Percentiles rank a stretch among this genome's conserved stretches.
Conservation (phyloP, 1,140 invertebrate species). For the Physella acuta region DNA sequence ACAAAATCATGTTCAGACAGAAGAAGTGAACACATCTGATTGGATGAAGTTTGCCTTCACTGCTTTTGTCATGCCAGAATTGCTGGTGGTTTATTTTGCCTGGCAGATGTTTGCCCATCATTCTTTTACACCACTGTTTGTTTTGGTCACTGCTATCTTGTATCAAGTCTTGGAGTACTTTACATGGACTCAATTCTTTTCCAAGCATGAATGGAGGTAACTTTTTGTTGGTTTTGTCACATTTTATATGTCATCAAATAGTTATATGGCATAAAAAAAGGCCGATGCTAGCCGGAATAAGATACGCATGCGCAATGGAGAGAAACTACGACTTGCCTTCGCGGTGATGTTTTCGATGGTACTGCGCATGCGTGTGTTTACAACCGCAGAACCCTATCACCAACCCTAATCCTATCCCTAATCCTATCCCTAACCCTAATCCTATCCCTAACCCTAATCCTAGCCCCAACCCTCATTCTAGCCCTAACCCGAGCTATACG, state of each 20-base stretch:
- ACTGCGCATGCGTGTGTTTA: too few species aligned
- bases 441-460: too few species aligned
- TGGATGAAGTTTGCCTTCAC: slow-evolving; percentile 1
- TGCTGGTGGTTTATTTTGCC: background rate
- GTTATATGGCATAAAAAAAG: background rate
- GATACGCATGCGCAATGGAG: background rate
- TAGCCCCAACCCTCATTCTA: too few species aligned
- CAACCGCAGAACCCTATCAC: too few species aligned
- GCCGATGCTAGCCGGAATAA: background rate
- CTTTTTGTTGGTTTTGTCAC: background rate
- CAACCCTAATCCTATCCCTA: too few species aligned
- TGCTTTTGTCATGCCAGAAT: slow-evolving; percentile 3
- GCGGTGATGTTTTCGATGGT: background rate
- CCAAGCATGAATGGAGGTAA: background rate
- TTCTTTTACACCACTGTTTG: slow-evolving; percentile 10
- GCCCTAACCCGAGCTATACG: too few species aligned
- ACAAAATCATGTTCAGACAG: too few species aligned
- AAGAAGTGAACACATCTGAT: background rate
- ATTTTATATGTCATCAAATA: background rate
- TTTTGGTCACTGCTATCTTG: background rate
- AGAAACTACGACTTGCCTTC: background rate
- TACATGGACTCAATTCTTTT: background rate
- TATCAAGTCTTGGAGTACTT: slow-evolving; percentile 6
- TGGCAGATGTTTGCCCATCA: slow-evolving; percentile 16
- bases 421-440: too few species aligned